Evolutionary conservation across 2,113 vertebrate species (phyloP).

Genomic region (Larimichthys crocea): DNA sequence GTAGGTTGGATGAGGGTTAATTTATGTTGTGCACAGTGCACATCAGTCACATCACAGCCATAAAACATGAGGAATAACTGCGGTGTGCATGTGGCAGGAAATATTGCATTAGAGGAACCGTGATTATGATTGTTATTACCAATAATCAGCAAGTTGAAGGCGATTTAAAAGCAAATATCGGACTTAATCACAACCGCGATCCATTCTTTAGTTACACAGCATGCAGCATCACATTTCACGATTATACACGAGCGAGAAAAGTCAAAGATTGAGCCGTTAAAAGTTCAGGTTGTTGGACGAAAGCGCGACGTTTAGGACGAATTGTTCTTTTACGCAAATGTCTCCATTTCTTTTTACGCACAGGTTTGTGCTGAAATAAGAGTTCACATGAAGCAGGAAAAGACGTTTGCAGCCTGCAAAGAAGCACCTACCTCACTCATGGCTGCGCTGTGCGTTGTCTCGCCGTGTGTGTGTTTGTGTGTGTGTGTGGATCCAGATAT

Average conservation of each 20-base stretch:
- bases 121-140: background rate
- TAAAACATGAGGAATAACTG: background rate
- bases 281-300: background rate
- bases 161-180: background rate
- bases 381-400: background rate
- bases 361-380: no score
- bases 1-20: no score
- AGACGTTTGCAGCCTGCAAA: background rate
- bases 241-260: no score
- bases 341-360: constrained; percentile 1
- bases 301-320: background rate
- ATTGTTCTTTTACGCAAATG: background rate
- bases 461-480: no score
- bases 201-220: background rate
- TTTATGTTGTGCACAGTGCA: background rate
- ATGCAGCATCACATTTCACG: background rate
- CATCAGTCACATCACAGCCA: background rate
- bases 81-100: background rate
- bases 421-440: constrained; percentile 84
- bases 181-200: background rate
- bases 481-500: background rate
- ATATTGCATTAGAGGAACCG: background rate
- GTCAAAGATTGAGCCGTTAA: accelerated
- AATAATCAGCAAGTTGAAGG: background rate
- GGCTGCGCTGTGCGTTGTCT: constrained; percentile 40